Conservation (phyloP, 2,113 vertebrate genomes). For the Hippopotamus amphibius region DNA sequence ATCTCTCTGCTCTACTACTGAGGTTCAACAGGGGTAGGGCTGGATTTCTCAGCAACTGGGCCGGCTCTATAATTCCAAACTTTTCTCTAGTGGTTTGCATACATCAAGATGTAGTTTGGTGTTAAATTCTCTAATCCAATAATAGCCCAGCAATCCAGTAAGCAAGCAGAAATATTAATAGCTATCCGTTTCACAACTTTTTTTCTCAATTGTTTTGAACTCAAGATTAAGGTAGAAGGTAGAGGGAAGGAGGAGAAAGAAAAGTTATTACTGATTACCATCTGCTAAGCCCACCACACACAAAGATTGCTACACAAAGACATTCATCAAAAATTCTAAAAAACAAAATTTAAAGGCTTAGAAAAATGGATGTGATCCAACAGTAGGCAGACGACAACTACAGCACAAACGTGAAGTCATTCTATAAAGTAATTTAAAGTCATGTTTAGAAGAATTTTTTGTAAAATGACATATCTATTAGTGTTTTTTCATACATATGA, state of each 20-base stretch:
- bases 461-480: neutral
- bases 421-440: neutral
- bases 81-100: neutral
- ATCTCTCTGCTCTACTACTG: neutral
- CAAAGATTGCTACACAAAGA: neutral
- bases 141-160: neutral
- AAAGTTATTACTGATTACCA: neutral
- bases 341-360: neutral
- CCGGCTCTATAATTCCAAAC: neutral
- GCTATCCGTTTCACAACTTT: neutral
- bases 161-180: neutral
- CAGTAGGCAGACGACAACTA: neutral
- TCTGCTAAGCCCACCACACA: neutral
- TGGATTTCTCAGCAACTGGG: neutral
- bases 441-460: neutral
- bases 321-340: neutral
- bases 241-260: neutral
- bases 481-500: neutral
- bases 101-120: neutral
- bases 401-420: neutral
- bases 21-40: neutral
- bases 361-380: neutral
- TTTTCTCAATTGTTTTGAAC: neutral
- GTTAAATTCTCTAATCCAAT: neutral
- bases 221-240: neutral